phyloP scores from a whole-genome alignment of 2,888 invertebrate genomes.

The Caenorhabditis sp. region DNA sequence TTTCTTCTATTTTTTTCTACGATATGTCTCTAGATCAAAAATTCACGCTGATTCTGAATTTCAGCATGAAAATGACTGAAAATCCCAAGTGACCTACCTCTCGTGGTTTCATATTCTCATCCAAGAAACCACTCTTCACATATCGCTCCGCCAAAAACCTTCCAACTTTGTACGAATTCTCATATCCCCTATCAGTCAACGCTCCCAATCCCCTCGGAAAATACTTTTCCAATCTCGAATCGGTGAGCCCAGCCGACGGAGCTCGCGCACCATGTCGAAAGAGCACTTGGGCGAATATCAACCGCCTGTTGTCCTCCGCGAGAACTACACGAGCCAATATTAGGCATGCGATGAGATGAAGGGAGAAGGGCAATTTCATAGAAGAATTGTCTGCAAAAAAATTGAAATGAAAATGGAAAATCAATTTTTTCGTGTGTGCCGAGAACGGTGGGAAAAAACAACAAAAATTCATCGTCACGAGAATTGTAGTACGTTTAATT shows the following conservation, averaged over 20 bases:
- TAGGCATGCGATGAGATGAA: too few relatives aligned
- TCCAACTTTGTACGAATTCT: conserved; percentile 28
- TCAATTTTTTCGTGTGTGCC: too few relatives aligned
- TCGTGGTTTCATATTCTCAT: conserved; percentile 9
- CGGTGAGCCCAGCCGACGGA: conserved; percentile 13
- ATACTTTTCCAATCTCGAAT: not conserved
- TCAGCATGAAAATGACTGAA: too few relatives aligned
- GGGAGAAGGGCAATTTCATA: too few relatives aligned
- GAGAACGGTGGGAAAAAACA: too few relatives aligned
- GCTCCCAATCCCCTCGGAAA: conserved; percentile 23
- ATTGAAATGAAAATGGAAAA: too few relatives aligned
- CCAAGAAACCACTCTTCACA: conserved; percentile 19
- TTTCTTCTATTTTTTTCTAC: too few relatives aligned
- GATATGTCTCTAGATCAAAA: too few relatives aligned
- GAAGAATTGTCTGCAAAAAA: too few relatives aligned
- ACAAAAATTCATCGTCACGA: too few relatives aligned
- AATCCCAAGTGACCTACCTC: not conserved
- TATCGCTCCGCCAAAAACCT: conserved; percentile 19
- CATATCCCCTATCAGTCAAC: conserved; percentile 15
- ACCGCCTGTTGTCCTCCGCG: not conserved
- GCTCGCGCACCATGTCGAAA: conserved; percentile 43
- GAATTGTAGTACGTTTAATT: too few relatives aligned
- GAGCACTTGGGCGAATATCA: conserved; percentile 6
- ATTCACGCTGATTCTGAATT: not conserved
- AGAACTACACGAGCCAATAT: too few relatives aligned